Conservation (phyloP, 2,797 vertebrate genomes). For the Mormyrops boulengeri region DNA sequence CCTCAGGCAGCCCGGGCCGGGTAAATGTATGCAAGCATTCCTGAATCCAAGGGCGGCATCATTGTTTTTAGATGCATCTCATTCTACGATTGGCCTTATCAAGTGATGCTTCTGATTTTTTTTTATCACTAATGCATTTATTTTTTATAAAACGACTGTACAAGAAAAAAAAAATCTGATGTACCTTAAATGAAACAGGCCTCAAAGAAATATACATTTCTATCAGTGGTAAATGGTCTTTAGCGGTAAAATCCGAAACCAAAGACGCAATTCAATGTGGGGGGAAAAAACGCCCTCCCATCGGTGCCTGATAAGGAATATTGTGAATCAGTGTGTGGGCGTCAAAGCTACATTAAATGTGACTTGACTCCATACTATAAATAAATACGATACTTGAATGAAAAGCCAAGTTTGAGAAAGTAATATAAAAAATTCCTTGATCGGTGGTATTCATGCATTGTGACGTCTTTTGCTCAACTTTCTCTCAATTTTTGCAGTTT, state of each 20-base stretch:
- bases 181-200: not conserved
- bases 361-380: not conserved
- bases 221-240: not conserved
- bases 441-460: conserved; percentile 13
- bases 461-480: conserved; percentile 22
- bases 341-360: not conserved
- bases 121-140: not conserved
- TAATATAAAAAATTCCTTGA: not conserved
- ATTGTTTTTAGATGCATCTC: not conserved
- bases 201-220: not conserved
- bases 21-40: not conserved
- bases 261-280: not conserved
- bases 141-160: not conserved
- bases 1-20: not conserved
- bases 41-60: not conserved
- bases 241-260: not conserved
- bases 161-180: not conserved
- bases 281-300: not conserved
- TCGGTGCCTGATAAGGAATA: not conserved
- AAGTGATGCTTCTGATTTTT: not conserved
- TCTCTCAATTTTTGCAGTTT: conserved; percentile 32
- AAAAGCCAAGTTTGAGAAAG: conserved; percentile 11
- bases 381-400: not conserved
- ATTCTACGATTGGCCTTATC: not conserved
- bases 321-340: not conserved